A percentile compares a stretch with the other conserved stretches of the same genome.
These are phyloP conservation scores for Monochamus alternatus DNA, from an alignment of 2,888 invertebrate genomes.

Conservation along the genomic window DNA sequence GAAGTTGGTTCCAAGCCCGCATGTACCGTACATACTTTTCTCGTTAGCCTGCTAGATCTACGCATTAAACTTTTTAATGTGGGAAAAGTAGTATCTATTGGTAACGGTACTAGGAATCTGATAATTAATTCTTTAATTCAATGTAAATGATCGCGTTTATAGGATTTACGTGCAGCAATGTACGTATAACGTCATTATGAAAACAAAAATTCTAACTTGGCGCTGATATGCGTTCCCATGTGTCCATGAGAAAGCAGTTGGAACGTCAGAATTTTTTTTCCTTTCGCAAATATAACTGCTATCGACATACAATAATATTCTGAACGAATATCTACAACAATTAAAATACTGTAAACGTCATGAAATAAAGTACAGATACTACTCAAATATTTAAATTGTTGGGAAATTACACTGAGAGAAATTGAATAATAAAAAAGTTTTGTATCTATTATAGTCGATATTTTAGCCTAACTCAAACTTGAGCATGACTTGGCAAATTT, in stretches of 20 bases:
- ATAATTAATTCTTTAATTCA: constrained; percentile 23
- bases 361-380: too few relatives aligned
- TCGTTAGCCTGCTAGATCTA: constrained; percentile 19
- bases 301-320: too few relatives aligned
- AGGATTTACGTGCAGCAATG: constrained; percentile 13
- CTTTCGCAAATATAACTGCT: too few relatives aligned
- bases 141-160: constrained; percentile 6
- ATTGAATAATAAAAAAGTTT: too few relatives aligned
- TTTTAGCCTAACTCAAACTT: too few relatives aligned
- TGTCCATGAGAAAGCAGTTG: background rate
- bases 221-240: constrained; percentile 3
- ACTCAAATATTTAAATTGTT: too few relatives aligned
- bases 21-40: constrained; percentile 27
- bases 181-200: constrained; percentile 2
- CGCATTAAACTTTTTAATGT: constrained; percentile 28
- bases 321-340: too few relatives aligned
- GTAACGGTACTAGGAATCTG: constrained; percentile 25
- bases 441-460: too few relatives aligned
- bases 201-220: constrained; percentile 3
- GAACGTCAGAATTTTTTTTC: background rate
- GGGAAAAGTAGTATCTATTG: constrained; percentile 12
- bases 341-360: too few relatives aligned
- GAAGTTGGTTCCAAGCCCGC: constrained; percentile 8
- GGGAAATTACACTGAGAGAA: too few relatives aligned
- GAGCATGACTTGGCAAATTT: too few relatives aligned